These are phyloP conservation scores for Calcarius lapponicus DNA, from an alignment of 2,797 vertebrate genomes.

Conservation along the genomic window DNA sequence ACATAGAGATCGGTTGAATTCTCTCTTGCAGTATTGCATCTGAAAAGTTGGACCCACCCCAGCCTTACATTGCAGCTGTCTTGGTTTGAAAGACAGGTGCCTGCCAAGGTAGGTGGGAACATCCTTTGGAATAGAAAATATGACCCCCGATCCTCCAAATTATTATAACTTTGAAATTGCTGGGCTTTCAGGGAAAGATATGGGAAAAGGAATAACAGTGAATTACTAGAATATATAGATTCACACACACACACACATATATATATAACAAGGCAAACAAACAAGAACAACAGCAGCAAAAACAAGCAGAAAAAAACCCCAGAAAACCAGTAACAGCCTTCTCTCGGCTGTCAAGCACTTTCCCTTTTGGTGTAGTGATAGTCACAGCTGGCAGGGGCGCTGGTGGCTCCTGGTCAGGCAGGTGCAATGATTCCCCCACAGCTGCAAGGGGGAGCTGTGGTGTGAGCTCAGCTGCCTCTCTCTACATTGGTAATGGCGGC, in stretches of 20 bases:
- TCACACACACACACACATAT: background rate
- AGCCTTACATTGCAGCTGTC: background rate
- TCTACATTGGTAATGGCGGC: background rate
- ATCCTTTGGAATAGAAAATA: background rate
- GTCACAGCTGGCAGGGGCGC: background rate
- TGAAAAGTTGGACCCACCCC: background rate
- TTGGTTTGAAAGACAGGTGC: background rate
- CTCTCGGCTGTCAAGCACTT: too few relatives aligned
- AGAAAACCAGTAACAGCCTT: background rate
- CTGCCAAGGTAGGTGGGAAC: background rate
- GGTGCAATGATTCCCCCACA: accelerated
- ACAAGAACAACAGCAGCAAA: background rate
- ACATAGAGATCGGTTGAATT: background rate
- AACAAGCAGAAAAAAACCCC: background rate
- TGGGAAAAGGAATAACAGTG: background rate
- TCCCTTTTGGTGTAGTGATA: background rate
- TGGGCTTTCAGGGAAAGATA: background rate
- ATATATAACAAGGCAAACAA: background rate
- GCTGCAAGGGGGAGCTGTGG: background rate
- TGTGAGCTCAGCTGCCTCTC: accelerated
- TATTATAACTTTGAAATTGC: background rate
- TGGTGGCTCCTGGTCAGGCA: background rate
- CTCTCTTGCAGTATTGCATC: background rate
- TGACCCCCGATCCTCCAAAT: background rate
- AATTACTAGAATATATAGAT: background rate